A percentile compares a stretch with the other conserved stretches of the same genome.
Evolutionary conservation across 2,113 vertebrate genomes (phyloP).

Genomic region (Mustela nigripes): DNA sequence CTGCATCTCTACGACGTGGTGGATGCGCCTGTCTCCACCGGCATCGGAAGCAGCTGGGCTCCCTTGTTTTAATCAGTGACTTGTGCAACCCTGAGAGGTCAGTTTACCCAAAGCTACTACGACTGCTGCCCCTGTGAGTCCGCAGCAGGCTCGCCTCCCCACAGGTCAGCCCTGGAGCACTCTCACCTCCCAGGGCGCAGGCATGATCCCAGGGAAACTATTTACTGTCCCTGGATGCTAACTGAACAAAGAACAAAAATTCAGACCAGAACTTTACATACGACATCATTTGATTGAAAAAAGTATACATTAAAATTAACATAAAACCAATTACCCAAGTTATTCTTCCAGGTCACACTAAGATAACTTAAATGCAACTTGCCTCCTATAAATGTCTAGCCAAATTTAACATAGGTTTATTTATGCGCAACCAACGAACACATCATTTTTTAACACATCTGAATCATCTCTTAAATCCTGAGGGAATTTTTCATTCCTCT

Average conservation of each 20-base stretch:
- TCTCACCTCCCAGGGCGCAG: background rate
- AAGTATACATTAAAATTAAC: background rate
- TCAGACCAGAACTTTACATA: slow-evolving; percentile 53
- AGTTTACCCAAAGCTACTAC: slow-evolving; percentile 32
- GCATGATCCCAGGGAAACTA: background rate
- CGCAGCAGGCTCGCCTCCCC: background rate
- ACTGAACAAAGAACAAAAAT: background rate
- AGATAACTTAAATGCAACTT: slow-evolving; percentile 55
- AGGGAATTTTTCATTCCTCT: background rate
- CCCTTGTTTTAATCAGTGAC: background rate
- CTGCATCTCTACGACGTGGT: background rate
- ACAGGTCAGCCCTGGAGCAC: background rate
- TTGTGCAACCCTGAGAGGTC: slow-evolving; percentile 42
- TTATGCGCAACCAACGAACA: background rate
- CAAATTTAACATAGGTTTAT: slow-evolving; percentile 47
- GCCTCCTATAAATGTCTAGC: slow-evolving; percentile 66
- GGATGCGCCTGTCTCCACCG: background rate
- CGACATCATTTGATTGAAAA: slow-evolving; percentile 20
- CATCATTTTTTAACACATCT: background rate
- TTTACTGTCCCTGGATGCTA: too few species aligned
- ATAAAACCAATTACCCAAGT: slow-evolving; percentile 74
- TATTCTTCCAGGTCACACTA: slow-evolving; percentile 61
- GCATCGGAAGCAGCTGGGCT: background rate
- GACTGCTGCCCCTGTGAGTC: background rate
- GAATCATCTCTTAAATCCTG: background rate